Conservation (phyloP, 2,888 invertebrate species). For the Apamea anceps region DNA sequence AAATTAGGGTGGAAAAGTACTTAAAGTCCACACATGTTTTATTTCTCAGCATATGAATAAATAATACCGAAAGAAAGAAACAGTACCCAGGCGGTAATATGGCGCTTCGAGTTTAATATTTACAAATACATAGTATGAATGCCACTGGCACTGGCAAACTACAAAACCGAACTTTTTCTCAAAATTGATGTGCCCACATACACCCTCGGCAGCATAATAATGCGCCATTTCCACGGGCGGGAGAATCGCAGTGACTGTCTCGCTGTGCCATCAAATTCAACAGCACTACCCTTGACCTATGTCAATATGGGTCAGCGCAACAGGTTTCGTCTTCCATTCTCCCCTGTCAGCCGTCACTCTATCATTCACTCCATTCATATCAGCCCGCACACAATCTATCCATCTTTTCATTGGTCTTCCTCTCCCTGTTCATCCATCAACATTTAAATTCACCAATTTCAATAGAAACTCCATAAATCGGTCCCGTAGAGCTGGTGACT, state of each 20-base stretch:
- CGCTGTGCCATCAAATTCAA: background rate
- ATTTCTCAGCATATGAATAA: conserved; percentile 2
- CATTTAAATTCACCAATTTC: background rate
- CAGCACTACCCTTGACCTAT: background rate
- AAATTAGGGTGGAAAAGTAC: background rate
- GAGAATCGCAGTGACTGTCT: background rate
- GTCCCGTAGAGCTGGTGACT: background rate
- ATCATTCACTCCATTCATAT: background rate
- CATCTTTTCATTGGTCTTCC: background rate
- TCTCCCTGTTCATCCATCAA: background rate
- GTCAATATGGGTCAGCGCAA: background rate
- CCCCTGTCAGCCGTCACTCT: background rate
- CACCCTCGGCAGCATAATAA: background rate
- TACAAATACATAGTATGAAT: background rate
- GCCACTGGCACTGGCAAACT: background rate
- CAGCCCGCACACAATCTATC: background rate
- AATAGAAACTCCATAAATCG: background rate
- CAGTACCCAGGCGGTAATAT: background rate
- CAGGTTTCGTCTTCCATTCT: background rate
- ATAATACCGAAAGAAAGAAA: conserved; percentile 5
- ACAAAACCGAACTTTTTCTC: background rate
- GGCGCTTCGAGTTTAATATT: background rate
- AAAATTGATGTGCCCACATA: background rate
- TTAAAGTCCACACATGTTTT: conserved; percentile 13
- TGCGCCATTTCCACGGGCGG: no score